These are phyloP conservation scores for Mus spretus DNA, from an alignment of 2,797 vertebrate genomes.

Conservation along the genomic window DNA sequence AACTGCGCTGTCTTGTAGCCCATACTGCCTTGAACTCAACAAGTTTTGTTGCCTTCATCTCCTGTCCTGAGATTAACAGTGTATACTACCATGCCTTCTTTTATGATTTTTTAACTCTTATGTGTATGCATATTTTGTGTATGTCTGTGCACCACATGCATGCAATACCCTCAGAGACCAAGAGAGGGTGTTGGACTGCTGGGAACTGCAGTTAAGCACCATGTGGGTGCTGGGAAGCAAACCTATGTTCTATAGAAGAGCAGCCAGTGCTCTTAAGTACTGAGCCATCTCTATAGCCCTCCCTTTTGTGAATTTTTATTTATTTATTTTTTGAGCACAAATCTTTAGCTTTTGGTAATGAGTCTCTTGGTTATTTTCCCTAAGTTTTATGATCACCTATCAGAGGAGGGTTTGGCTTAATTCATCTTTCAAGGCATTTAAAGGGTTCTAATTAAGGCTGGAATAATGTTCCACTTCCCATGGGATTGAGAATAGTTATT, in stretches of 20 bases:
- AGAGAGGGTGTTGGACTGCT: neutral
- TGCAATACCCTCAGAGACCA: neutral
- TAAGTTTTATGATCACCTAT: constrained; percentile 11
- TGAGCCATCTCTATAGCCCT: neutral
- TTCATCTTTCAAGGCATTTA: constrained; percentile 45
- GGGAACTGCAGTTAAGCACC: neutral
- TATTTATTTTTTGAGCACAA: neutral
- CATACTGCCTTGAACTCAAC: neutral
- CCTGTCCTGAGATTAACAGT: neutral
- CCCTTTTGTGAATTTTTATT: neutral
- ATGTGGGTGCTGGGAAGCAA: neutral
- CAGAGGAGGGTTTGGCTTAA: neutral
- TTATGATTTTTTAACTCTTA: neutral
- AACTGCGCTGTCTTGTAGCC: neutral
- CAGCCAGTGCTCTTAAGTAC: neutral
- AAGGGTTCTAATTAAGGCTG: neutral
- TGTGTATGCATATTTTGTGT: neutral
- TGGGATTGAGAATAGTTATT: neutral
- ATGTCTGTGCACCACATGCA: neutral
- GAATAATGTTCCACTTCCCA: neutral
- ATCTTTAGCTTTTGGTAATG: constrained; percentile 9
- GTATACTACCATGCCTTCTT: neutral
- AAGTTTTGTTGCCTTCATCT: neutral
- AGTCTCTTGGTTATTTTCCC: neutral
- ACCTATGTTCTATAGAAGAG: neutral